Base-by-base conservation (phyloP, 2,797 vertebrate genomes). In the Geotria australis region DNA sequence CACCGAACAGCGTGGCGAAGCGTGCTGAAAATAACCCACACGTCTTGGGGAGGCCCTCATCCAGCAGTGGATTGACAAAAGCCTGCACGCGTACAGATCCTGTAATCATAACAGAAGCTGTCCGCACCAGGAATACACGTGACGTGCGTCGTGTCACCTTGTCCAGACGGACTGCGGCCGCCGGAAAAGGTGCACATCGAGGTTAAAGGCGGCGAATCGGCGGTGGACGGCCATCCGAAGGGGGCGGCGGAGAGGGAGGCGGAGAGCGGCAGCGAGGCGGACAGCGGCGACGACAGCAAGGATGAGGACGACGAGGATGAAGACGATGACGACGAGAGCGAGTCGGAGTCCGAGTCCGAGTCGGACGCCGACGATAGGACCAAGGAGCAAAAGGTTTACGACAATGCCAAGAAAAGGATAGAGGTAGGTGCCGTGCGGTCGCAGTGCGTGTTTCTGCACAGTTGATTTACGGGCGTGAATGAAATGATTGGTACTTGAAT, bases 321-420 rank as follows among this genome's bases (percentile, higher is more conserved):
- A 60, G 72, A 47, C 46, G 48, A 47, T 57, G 45, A 48, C 11
- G 57, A 45, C 49, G 46, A 24, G 8, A 57, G 72, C 59, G 83
- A 85, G 2, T 61, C 69, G 0, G 82, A 80, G 53, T 81, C 80
- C 0, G 71, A 71, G 1, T 74, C 74, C 1, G 78, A 80, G 59
- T 79, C 76, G 0, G 79, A 78, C 55, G 77, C 70, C 1, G 79
- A 84, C 58, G 80, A 80, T 8, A 72, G 78, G 58, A 81, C 75
- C 56, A 96, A 94, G 71, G 88, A 96, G 63, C 83, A 95, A 65
- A 70, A 69, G 1, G 73, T 77, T 24, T 98, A 98, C 5, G 83
- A 98, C 66, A 78, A 78, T 61, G 89, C 89, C n/a, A 95, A 83
- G 65, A 75, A 74, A 63, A 80, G 85, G 63, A 89, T 96, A 47